Conservation (phyloP, 2,888 invertebrate species). For the Diarsia brunnea region DNA sequence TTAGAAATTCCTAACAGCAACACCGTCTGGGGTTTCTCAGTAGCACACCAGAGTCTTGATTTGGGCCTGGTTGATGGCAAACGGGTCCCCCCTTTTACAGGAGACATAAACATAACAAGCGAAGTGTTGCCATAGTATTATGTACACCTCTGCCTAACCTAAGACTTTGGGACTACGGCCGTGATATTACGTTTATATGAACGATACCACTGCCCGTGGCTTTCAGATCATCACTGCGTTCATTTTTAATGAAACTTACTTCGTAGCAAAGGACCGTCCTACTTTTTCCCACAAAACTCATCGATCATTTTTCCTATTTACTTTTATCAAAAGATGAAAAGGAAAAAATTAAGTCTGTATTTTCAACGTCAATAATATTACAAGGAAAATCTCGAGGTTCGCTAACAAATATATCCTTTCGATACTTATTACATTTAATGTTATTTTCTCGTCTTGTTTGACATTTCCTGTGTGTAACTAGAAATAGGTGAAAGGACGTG, state of each 20-base stretch:
- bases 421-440: constrained; percentile 32
- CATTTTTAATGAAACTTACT: constrained; percentile 1
- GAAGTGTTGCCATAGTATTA: no score
- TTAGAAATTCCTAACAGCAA: neutral
- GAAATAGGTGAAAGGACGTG: neutral
- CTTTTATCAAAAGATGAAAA: constrained; percentile 48
- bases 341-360: constrained; percentile 38
- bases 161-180: neutral
- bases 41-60: neutral
- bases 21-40: neutral
- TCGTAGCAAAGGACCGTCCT: neutral
- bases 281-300: constrained; percentile 20
- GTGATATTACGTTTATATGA: neutral
- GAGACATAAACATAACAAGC: no score
- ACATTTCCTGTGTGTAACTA: constrained; percentile 20
- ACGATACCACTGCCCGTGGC: neutral
- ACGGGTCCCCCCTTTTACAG: neutral
- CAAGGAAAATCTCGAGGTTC: constrained; percentile 17
- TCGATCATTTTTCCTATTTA: constrained; percentile 37
- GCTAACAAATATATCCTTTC: constrained; percentile 23
- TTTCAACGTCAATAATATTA: constrained; percentile 26
- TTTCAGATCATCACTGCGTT: neutral
- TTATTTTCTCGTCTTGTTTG: constrained; percentile 41
- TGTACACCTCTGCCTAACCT: neutral
- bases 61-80: neutral